A percentile compares a stretch with the other conserved stretches of the same genome.
Conservation (phyloP, 2,888 invertebrate species). For the Nemotelus nigrinus region DNA sequence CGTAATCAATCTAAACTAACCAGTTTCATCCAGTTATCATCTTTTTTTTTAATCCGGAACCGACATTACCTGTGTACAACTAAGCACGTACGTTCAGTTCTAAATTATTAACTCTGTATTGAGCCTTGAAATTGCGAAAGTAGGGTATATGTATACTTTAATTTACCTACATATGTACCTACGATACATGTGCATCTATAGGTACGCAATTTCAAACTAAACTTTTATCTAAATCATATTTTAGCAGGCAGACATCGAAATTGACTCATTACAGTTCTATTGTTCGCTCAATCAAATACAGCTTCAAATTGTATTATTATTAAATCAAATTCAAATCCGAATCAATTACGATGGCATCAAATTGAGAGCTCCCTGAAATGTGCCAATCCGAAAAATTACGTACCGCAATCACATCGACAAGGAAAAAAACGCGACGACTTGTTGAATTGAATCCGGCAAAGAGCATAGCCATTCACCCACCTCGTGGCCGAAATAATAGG, state of each 20-base stretch:
- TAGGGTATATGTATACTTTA: too few relatives aligned
- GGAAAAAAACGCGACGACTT: not conserved
- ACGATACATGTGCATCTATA: too few relatives aligned
- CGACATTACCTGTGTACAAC: too few relatives aligned
- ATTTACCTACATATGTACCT: too few relatives aligned
- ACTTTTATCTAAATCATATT: too few relatives aligned
- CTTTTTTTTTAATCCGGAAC: too few relatives aligned
- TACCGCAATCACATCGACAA: not conserved
- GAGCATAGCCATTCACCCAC: not conserved
- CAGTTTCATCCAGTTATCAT: too few relatives aligned
- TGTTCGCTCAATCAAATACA: not conserved
- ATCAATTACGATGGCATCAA: slow-evolving; percentile 22
- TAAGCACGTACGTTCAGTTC: too few relatives aligned
- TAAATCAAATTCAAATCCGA: slow-evolving; percentile 11
- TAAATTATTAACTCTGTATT: too few relatives aligned
- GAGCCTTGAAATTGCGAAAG: too few relatives aligned
- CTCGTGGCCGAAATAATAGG: slow-evolving; percentile 29
- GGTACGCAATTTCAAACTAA: too few relatives aligned
- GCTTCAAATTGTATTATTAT: slow-evolving; percentile 1
- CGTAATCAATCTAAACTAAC: too few relatives aligned
- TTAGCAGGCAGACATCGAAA: not conserved
- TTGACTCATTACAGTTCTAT: not conserved
- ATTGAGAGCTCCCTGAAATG: not conserved
- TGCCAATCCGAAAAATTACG: not conserved
- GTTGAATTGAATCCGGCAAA: slow-evolving; percentile 20